Evolutionary conservation across 2,797 vertebrate genomes (phyloP).

Genomic region (Saguinus oedipus): DNA sequence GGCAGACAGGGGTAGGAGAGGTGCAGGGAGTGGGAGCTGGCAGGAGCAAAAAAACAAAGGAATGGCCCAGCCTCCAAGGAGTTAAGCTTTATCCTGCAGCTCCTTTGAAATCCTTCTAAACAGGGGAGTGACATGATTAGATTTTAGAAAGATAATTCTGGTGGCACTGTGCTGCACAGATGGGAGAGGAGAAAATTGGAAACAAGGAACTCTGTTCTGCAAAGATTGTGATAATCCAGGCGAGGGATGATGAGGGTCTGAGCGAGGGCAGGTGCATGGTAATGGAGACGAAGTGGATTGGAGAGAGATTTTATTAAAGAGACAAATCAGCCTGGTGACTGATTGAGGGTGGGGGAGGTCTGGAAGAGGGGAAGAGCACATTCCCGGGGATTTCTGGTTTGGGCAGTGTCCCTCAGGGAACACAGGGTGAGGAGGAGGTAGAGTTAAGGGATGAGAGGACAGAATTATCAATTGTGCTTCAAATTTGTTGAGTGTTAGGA

Average conservation of each 20-base stretch:
- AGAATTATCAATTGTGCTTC: not conserved
- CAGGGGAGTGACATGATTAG: conserved; percentile 58
- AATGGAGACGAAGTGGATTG: conserved; percentile 35
- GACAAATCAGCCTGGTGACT: not conserved
- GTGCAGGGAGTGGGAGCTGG: not conserved
- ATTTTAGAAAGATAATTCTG: conserved; percentile 72
- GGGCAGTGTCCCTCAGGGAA: not conserved
- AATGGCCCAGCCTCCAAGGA: not conserved
- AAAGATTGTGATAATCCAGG: conserved; percentile 68
- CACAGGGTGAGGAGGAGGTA: not conserved
- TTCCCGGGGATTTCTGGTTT: not conserved
- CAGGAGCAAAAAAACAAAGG: not conserved
- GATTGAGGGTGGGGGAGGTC: not conserved
- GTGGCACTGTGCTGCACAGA: conserved; percentile 36
- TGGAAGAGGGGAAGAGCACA: not conserved
- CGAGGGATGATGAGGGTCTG: not conserved
- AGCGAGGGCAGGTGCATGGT: conserved; percentile 43
- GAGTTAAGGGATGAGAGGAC: not conserved
- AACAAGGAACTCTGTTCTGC: conserved; percentile 38
- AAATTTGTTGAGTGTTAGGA: not conserved
- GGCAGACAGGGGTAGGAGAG: not conserved
- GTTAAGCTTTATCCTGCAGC: conserved; percentile 55
- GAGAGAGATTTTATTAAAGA: not conserved
- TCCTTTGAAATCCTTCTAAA: conserved; percentile 60
- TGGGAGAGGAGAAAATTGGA: conserved; percentile 30